Percentiles rank a stretch among this genome's conserved stretches.
Evolutionary conservation across 1,140 invertebrate species (phyloP).

Genomic region (Littorina saxatilis): DNA sequence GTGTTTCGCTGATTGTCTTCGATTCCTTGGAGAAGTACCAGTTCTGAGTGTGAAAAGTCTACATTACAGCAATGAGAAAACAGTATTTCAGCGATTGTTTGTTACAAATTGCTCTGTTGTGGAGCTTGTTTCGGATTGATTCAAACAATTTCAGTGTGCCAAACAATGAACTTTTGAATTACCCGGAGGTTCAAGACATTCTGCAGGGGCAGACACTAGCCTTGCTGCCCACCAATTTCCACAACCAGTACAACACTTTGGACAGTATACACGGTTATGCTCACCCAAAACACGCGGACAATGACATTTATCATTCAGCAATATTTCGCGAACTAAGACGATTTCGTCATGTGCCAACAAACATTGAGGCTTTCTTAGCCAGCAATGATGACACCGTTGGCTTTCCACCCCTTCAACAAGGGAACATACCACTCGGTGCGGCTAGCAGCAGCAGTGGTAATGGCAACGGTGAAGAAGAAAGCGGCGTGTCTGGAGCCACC

Average conservation of each 20-base stretch:
- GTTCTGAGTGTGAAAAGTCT: not conserved
- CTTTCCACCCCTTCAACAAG: not conserved
- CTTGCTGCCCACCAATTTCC: conserved; percentile 75
- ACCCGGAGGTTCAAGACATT: conserved; percentile 72
- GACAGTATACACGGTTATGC: conserved; percentile 77
- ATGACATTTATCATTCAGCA: conserved; percentile 69
- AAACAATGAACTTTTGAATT: conserved; percentile 76
- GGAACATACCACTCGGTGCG: not conserved
- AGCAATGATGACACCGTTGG: conserved; percentile 32
- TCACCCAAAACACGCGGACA: conserved; percentile 86
- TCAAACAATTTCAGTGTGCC: conserved; percentile 81
- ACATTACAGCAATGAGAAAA: conserved; percentile 62
- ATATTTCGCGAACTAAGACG: conserved; percentile 86
- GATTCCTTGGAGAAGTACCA: too few species aligned
- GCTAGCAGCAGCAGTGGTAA: conserved; percentile 8
- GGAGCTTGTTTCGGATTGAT: conserved; percentile 86
- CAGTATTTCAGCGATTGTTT: conserved; percentile 81
- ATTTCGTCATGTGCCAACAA: conserved; percentile 73
- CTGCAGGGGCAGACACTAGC: conserved; percentile 72
- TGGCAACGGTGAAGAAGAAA: conserved; percentile 36
- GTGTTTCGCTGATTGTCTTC: too few species aligned
- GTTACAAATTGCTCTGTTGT: conserved; percentile 85
- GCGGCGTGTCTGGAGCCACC: not conserved
- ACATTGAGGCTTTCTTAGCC: conserved; percentile 79
- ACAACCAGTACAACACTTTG: conserved; percentile 54